Evolutionary conservation across 92 coral and sea anemone genomes (phyloP), one percentile per base, ranked within the genome.

Genomic region (Siderastrea siderea): DNA sequence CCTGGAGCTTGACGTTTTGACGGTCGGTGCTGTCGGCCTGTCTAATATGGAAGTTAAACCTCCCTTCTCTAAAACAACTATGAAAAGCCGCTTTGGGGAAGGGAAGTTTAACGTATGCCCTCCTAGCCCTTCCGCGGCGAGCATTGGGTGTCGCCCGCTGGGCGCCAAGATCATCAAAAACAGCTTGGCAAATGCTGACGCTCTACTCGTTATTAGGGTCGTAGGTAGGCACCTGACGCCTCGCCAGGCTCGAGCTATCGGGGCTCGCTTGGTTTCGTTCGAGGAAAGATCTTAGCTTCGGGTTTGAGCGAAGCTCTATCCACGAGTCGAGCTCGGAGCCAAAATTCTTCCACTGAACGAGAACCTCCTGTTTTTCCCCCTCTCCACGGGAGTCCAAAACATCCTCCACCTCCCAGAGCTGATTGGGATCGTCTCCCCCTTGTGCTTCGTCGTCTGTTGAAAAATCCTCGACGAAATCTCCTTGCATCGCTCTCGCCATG

Each of bases 261-360:
- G 89, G 86, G 74, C 84, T 84, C 59, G 76, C 93, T 74, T 82
- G 76, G 75, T 90, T 79, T 5, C 59, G 85, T 68, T 76, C 89
- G n/a, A 84, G 72, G 54, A 73, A 89, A 16, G 79, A 64, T 70
- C 71, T 53, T 17, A 84, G 78, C 71, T 70, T 26, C 26, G 80
- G 89, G 68, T 83, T 89, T 53, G 69, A 60, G 4, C 47, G 51
- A 57, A 89, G 88, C 47, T 74, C 54, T 64, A 89, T 78, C 79
- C 88, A 89, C 14, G 84, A 72, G 74, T 89, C 78, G 49, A 43
- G 45, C 26, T 49, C 65, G 49, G 83, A 76, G 47, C 76, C 77
- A 52, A 61, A 75, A 1, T 68, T 68, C 60, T 68, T 58, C 92
- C 84, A 77, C 7, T 71, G 77, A 16, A 83, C 85, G 14, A 57